These are phyloP conservation scores for Lysandra coridon DNA, from an alignment of 2,888 invertebrate genomes.

Conservation along the genomic window DNA sequence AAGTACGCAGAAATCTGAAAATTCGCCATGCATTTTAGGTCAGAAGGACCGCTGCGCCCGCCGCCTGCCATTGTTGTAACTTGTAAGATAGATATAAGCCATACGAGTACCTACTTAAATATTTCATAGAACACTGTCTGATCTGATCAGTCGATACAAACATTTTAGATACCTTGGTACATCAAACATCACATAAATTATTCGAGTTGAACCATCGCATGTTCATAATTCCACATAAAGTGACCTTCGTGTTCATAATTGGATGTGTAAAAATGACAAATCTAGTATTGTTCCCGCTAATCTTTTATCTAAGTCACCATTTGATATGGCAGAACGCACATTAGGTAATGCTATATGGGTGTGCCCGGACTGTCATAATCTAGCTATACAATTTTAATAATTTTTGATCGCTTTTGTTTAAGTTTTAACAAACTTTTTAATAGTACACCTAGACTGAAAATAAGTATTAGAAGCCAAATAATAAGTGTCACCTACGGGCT, in stretches of 20 bases:
- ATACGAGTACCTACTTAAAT: background rate
- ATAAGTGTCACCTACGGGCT: background rate
- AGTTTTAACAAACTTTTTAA: background rate
- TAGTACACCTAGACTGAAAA: background rate
- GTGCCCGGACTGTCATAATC: background rate
- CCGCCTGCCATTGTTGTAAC: no score
- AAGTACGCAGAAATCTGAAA: background rate
- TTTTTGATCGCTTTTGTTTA: background rate
- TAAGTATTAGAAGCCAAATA: background rate
- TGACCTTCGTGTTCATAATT: conserved; percentile 16
- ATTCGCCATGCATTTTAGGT: no score
- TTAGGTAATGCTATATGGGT: background rate
- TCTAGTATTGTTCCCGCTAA: conserved; percentile 25
- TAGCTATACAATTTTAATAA: background rate
- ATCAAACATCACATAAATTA: background rate
- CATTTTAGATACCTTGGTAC: no score
- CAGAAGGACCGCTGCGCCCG: no score
- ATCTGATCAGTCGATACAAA: background rate
- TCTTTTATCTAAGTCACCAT: conserved; percentile 14
- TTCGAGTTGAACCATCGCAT: background rate
- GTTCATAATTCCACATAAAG: background rate
- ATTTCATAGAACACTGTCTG: background rate
- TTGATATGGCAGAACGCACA: conserved; percentile 2
- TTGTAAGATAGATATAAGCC: no score
- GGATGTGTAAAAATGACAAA: conserved; percentile 20